A percentile compares a stretch with the other conserved stretches of the same genome.
These are phyloP conservation scores for Pristionchus pacificus DNA, from an alignment of 1,140 invertebrate species.

Conservation along the genomic window DNA sequence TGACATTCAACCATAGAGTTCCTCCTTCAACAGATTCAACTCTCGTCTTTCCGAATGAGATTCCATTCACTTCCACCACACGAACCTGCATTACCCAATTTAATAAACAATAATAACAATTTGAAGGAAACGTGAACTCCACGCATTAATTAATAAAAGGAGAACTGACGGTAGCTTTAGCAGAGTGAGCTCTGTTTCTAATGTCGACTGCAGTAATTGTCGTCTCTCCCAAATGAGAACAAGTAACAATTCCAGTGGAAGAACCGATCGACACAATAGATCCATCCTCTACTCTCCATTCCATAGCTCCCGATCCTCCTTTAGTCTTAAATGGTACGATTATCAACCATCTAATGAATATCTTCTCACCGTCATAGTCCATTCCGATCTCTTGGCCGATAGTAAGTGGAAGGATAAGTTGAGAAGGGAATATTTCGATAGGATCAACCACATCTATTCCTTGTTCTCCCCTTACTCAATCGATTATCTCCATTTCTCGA, in stretches of 20 bases:
- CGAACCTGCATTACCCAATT: too few species aligned
- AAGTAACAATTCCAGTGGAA: constrained; percentile 51
- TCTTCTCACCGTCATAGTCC: constrained; percentile 7
- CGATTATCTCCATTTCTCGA: constrained; percentile 32
- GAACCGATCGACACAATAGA: constrained; percentile 33
- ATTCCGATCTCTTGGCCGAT: constrained; percentile 44
- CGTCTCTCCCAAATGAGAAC: constrained; percentile 45
- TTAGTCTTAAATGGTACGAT: constrained; percentile 58
- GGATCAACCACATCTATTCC: constrained; percentile 59
- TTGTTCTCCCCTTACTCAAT: constrained; percentile 44
- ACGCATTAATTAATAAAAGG: too few species aligned
- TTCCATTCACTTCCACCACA: too few species aligned
- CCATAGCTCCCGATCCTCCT: constrained; percentile 60
- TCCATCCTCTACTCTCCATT: constrained; percentile 55
- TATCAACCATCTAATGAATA: too few species aligned
- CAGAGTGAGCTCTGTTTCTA: constrained; percentile 53
- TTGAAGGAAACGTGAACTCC: too few species aligned
- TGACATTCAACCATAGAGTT: too few species aligned
- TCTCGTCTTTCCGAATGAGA: too few species aligned
- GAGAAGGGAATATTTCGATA: constrained; percentile 53
- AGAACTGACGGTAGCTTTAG: too few species aligned
- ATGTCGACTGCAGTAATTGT: constrained; percentile 57
- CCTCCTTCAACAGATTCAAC: too few species aligned
- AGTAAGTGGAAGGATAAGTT: constrained; percentile 58
- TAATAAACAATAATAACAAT: too few species aligned